phyloP scores from a whole-genome alignment of 2,113 vertebrate species.

The Xenotilapia flavipinnis region DNA sequence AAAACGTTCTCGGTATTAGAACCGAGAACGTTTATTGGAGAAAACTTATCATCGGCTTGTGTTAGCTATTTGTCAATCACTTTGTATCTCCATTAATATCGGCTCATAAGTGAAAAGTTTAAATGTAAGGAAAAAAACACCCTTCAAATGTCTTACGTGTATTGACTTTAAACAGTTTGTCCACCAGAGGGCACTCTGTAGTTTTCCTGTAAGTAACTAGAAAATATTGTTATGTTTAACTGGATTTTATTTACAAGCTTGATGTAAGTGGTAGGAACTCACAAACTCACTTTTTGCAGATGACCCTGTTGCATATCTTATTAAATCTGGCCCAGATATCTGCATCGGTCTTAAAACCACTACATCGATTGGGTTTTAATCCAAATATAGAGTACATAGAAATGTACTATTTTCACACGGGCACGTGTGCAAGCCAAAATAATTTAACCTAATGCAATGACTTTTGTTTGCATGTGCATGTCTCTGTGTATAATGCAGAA shows the following conservation, averaged over 20 bases:
- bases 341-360: neutral
- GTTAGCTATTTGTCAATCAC: neutral
- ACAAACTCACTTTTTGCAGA: neutral
- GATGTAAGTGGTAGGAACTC: neutral
- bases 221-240: neutral
- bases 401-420: neutral
- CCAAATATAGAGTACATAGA: neutral
- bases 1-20: neutral
- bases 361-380: neutral
- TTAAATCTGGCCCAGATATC: neutral
- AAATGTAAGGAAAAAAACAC: neutral
- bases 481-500: neutral
- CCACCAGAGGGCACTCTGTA: neutral
- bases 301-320: neutral
- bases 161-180: neutral
- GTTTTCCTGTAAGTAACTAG: neutral
- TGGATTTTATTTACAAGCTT: neutral
- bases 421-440: neutral
- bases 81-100: neutral
- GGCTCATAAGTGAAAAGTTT: neutral
- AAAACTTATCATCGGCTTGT: neutral
- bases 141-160: neutral
- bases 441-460: neutral
- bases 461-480: neutral
- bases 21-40: neutral